Evolutionary conservation across 1,140 invertebrate genomes (phyloP).

Genomic region (Mercenaria mercenaria): DNA sequence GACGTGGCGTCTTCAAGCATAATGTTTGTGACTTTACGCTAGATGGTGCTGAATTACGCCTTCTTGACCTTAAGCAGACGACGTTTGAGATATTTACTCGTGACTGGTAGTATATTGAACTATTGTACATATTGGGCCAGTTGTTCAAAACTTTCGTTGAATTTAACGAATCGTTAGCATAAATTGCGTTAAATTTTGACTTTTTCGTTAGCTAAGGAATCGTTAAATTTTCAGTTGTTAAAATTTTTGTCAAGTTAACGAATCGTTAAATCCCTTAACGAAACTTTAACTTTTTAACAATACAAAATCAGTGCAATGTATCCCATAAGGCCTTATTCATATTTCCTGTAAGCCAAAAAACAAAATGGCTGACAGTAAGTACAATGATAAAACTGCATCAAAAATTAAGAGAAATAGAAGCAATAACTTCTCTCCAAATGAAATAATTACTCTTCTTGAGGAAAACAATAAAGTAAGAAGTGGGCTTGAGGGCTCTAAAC

Average conservation of each 20-base stretch:
- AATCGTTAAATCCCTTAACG: neutral
- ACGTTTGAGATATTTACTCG: too few species aligned
- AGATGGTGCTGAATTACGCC: too few species aligned
- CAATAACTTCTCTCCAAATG: neutral
- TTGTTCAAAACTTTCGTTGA: too few species aligned
- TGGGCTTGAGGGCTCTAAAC: neutral
- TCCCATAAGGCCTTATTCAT: too few species aligned
- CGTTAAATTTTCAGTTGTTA: too few species aligned
- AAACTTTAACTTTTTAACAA: neutral
- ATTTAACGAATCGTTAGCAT: too few species aligned
- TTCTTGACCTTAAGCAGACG: too few species aligned
- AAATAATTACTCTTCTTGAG: neutral
- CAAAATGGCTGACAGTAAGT: neutral
- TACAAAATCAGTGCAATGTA: neutral
- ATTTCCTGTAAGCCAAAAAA: neutral
- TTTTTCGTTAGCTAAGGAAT: neutral
- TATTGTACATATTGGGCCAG: too few species aligned
- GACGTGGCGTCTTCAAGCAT: too few species aligned
- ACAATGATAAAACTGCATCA: neutral
- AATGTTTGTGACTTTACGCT: too few species aligned
- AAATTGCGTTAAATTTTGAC: neutral
- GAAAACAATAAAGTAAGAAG: neutral
- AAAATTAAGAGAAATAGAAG: neutral
- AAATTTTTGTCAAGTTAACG: too few species aligned
- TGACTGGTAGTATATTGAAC: too few species aligned